Evolutionary conservation across 2,113 vertebrate genomes (phyloP).

Genomic region (Himantopus leucocephalus): DNA sequence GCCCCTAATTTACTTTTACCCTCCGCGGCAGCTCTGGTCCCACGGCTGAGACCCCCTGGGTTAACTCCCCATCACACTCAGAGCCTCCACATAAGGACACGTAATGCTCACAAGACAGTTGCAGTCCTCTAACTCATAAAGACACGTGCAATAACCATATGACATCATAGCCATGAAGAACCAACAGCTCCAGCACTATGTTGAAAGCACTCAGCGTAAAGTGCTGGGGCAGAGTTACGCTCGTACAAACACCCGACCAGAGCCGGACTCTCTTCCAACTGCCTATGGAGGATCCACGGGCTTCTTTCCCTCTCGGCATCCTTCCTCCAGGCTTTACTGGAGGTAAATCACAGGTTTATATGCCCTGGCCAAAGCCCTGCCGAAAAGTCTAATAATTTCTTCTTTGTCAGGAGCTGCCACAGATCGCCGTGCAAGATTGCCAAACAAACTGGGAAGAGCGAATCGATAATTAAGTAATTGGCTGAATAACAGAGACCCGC

Average conservation of each 20-base stretch:
- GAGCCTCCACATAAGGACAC: background rate
- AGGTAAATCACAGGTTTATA: background rate
- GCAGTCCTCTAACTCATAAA: background rate
- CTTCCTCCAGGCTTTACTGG: background rate
- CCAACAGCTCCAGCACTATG: accelerated
- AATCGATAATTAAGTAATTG: background rate
- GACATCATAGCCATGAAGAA: background rate
- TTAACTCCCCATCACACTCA: background rate
- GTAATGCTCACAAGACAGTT: background rate
- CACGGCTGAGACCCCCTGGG: background rate
- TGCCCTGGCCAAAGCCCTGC: background rate
- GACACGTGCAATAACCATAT: accelerated
- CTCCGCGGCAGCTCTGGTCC: background rate
- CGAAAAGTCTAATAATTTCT: background rate
- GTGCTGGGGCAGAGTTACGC: background rate
- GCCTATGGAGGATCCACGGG: background rate
- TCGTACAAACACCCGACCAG: background rate
- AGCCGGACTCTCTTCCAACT: background rate
- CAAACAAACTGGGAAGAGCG: background rate
- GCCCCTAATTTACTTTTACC: background rate
- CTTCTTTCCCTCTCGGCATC: background rate
- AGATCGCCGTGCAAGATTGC: background rate
- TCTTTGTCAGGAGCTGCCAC: background rate
- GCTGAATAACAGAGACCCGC: background rate
- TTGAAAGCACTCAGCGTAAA: background rate